These are phyloP conservation scores for Callithrix jacchus DNA, from an alignment of 2,113 vertebrate species.

Conservation along the genomic window DNA sequence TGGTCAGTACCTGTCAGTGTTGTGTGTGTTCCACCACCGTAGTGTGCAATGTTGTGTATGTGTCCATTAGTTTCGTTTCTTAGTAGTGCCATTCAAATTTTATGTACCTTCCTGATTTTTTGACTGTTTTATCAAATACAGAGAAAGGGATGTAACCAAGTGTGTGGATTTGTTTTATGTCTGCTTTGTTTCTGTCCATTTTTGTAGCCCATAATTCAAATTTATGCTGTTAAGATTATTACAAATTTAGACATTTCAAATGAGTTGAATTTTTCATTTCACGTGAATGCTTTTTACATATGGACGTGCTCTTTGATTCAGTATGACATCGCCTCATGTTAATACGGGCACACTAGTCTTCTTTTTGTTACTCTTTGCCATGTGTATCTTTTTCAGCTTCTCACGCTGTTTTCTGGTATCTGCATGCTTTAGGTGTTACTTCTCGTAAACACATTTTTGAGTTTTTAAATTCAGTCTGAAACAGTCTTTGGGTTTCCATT, in stretches of 20 bases:
- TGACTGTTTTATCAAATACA: background rate
- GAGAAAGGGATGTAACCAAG: background rate
- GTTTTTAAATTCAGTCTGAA: background rate
- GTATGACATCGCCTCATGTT: background rate
- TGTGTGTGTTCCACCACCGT: background rate
- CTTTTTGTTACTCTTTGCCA: background rate
- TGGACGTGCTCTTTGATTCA: background rate
- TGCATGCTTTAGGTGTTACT: background rate
- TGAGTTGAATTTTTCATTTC: background rate
- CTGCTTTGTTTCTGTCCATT: background rate
- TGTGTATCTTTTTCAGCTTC: background rate
- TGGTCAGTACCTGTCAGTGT: background rate
- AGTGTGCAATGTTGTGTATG: background rate
- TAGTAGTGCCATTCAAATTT: background rate
- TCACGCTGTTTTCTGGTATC: background rate
- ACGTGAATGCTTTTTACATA: background rate
- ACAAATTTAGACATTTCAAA: background rate
- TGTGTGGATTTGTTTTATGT: background rate
- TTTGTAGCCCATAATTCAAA: background rate
- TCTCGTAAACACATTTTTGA: background rate
- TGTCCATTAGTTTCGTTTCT: background rate
- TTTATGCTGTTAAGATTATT: background rate
- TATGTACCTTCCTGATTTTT: background rate
- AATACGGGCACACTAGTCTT: background rate
- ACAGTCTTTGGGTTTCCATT: background rate